Evolutionary conservation across 2,888 invertebrate species (phyloP).

Genomic region (Hipparchia semele): DNA sequence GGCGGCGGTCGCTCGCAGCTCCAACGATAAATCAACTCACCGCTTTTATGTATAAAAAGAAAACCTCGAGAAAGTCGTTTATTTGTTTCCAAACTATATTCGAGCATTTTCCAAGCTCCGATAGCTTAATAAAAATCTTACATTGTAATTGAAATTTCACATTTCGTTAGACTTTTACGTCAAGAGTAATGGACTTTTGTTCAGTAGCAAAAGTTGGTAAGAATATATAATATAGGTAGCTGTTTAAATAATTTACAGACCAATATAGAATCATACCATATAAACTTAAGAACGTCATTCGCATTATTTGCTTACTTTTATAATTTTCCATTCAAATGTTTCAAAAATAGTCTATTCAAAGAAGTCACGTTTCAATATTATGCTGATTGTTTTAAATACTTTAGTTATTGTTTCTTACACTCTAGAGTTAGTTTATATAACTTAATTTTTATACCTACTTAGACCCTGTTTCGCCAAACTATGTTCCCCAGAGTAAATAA

Average conservation of each 20-base stretch:
- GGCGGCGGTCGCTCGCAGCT: constrained; percentile 61
- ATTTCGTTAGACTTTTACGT: constrained; percentile 40
- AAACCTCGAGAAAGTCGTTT: constrained; percentile 72
- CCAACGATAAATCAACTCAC: constrained; percentile 76
- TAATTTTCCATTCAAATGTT: no score
- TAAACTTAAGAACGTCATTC: no score
- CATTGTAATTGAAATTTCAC: constrained; percentile 71
- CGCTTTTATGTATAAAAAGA: constrained; percentile 73
- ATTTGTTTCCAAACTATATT: constrained; percentile 80
- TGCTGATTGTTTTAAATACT: no score
- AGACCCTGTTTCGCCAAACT: no score
- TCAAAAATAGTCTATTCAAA: no score
- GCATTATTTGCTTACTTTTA: no score
- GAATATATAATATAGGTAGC: not conserved
- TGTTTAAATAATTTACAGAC: not conserved
- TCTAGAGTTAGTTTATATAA: no score
- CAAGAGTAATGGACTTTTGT: not conserved
- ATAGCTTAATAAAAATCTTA: constrained; percentile 70
- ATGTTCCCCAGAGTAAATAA: no score
- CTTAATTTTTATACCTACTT: no score
- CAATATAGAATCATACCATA: no score
- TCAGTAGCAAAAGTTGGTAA: not conserved
- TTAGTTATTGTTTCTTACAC: no score
- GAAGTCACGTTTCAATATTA: no score
- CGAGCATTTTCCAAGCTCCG: constrained; percentile 61